These are phyloP conservation scores for Chaetoderma sp. DNA, from an alignment of 2,888 invertebrate genomes.

Conservation along the genomic window DNA sequence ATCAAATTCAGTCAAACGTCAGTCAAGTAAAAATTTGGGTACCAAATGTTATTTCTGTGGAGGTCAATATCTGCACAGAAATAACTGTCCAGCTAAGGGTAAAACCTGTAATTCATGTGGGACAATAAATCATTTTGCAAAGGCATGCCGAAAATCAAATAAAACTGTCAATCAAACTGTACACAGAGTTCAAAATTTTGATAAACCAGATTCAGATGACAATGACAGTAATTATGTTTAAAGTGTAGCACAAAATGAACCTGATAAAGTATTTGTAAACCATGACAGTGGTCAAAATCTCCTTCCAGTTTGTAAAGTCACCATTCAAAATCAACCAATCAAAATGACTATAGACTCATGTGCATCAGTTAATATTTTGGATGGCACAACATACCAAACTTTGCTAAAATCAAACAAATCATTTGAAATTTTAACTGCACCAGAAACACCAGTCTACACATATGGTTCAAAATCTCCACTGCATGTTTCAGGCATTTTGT, in stretches of 20 bases:
- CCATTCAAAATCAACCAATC: neutral
- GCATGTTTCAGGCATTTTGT: neutral
- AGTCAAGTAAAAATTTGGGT: neutral
- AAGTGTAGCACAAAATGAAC: too few species aligned
- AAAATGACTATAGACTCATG: conserved; percentile 9
- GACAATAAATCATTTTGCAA: conserved; percentile 2
- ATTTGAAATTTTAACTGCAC: neutral
- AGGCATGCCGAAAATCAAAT: too few species aligned
- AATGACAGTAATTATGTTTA: too few species aligned
- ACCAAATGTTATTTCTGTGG: conserved; percentile 4
- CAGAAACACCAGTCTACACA: conserved; percentile 1
- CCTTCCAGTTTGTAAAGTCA: neutral
- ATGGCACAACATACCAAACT: neutral
- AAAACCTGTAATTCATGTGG: neutral
- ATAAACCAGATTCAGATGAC: too few species aligned
- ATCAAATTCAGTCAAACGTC: too few species aligned
- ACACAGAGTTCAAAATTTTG: too few species aligned
- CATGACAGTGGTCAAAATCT: too few species aligned
- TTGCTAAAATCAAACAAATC: neutral
- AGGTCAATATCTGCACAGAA: neutral
- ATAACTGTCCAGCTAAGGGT: conserved; percentile 10
- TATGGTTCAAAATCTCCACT: conserved; percentile 3
- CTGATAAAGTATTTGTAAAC: too few species aligned
- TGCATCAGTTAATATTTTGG: conserved; percentile 10
- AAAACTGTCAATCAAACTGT: too few species aligned